Base-by-base conservation (phyloP, 2,113 vertebrate genomes). In the Sula dactylatra region DNA sequence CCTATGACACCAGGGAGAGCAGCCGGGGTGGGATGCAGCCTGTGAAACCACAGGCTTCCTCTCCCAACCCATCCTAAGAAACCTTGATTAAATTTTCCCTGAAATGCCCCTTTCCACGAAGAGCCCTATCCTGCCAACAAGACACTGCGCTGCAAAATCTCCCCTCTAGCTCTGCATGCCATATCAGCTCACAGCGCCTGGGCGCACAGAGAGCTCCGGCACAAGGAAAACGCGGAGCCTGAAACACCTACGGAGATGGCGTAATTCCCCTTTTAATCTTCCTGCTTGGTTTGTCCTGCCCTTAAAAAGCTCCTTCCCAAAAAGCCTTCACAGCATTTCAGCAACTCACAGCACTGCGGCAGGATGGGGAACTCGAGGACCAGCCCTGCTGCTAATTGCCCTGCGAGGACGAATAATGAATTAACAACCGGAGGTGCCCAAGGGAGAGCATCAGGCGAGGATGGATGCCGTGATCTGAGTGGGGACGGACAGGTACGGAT, bases 381-480 rank as follows among this genome's bases (percentile, higher is more conserved):
- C 19, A 6, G 50, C 77, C 50, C 14, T 16, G 56, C 22, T 3
- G 1, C 29, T 26, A 11, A 15, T 13, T 8, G 55, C 20, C 16
- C 55, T 10, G 2, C 3, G 1, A 47, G 45, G 59, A 54, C 7
- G 19, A n/a, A 20, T 11, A 44, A 62, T 3, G 25, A 42, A 62
- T 44, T 54, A 16, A 31, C 4, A 1, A 10, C 16, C 4, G 8
- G 20, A 5, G 10, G 3, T n/a, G n/a, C 40, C n/a, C 55, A 26
- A 2, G 21, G 76, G 82, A 55, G n/a, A 55, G n/a, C n/a, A 27
- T 14, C n/a, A 16, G 47, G 34, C 2, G 17, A 42, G 83, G 77
- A 56, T 32, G 5, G 17, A 40, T 0, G 1, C 21, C 5, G 2
- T 36, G 42, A 49, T 21, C 31, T 4, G 7, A 27, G 65, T 5